A percentile compares a stretch with the other conserved stretches of the same genome.
phyloP scores from a whole-genome alignment of 2,113 vertebrate species.

The Orcinus orca region DNA sequence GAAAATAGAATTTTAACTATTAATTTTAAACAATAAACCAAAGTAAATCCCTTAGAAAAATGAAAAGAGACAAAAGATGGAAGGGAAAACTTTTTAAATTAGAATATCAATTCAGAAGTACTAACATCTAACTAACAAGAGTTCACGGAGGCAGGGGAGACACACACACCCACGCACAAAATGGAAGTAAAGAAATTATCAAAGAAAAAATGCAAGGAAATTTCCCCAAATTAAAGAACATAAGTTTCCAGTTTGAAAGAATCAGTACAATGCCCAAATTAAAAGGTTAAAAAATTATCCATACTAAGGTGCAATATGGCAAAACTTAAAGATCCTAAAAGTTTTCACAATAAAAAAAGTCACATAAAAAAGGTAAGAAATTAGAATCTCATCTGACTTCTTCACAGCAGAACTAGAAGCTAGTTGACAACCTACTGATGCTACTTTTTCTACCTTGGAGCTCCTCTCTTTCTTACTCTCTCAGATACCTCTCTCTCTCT shows the following conservation, averaged over 20 bases:
- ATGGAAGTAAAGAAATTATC: neutral
- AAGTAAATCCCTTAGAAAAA: neutral
- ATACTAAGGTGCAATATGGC: neutral
- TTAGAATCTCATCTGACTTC: neutral
- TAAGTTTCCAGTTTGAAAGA: neutral
- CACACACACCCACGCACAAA: too few relatives aligned
- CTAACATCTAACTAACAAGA: neutral
- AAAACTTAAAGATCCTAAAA: constrained; percentile 8
- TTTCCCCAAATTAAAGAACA: neutral
- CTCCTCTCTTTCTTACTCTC: neutral
- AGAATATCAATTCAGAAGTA: neutral
- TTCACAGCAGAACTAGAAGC: neutral
- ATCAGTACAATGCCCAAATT: neutral
- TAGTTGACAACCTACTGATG: neutral
- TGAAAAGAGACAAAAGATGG: neutral
- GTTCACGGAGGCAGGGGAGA: too few relatives aligned
- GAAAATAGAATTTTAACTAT: neutral
- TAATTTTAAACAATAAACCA: neutral
- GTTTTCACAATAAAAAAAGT: neutral
- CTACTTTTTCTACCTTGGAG: neutral
- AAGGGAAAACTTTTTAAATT: neutral
- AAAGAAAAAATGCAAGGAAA: neutral
- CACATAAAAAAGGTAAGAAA: neutral
- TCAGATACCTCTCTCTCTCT: neutral
- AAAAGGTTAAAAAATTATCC: neutral